Base-by-base conservation (phyloP, 2,113 vertebrate genomes). In the Buteo buteo region DNA sequence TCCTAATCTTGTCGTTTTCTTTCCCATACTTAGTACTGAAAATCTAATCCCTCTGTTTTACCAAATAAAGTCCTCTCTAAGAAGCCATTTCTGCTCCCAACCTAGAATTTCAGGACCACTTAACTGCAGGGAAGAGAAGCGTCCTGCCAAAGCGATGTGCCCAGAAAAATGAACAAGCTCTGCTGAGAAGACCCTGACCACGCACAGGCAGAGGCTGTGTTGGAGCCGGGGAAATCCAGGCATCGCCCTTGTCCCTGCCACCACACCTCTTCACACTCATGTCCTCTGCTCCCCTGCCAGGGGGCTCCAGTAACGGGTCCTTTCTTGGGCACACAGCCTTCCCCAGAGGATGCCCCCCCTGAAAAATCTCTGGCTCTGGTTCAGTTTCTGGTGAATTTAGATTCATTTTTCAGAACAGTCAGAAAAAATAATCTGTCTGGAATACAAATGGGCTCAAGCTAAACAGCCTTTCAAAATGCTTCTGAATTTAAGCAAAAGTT, bases 131-230 rank as follows among this genome's bases (percentile, higher is more conserved):
- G 21, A 59, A 64, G 55, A 49, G 24, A 73, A 79, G 19, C 0
- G 3, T 86, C 67, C 49, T 45, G 36, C 10, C 45, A 70, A 90
- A 88, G 49, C 2, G 0, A 16, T 0, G 0, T 20, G 19, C 7
- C 40, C 38, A 78, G 59, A 70, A 83, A 83, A 90, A 81, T 24
- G 58, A 67, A 24, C 0, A 1, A 88, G 31, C 13, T 80, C 58
- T 70, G 31, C 66, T 61, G 58, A 93, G 44, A 70, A 45, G 40
- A 66, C 31, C 25, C 36, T 45, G 67, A 38, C 4, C 34, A 50
- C 0, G 0, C 74, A 26, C 54, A 73, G 49, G 40, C 26, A 82
- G n/a, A 81, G 32, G 13, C 2, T 24, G 38, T 40, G 65, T 0
- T 1, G 3, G 70, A 59, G 45, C 5, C 0, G 1, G 28, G 20